Conservation (phyloP, 2,797 vertebrate species). For the Dicrostonyx torquatus region DNA sequence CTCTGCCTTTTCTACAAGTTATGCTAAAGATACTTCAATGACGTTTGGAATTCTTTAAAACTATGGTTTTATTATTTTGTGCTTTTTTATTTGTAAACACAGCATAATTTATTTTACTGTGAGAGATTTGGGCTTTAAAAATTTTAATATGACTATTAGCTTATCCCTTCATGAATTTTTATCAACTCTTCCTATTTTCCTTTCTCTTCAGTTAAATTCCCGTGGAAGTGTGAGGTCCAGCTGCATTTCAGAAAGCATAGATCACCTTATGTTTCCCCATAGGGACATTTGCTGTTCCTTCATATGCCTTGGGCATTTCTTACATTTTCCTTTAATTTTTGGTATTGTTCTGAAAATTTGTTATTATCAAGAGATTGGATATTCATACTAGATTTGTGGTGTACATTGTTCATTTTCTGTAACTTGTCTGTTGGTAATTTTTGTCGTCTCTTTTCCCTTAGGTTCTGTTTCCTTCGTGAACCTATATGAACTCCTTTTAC, state of each 20-base stretch:
- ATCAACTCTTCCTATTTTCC: background rate
- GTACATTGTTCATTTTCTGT: background rate
- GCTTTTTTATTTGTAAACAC: slow-evolving; percentile 9
- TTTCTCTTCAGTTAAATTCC: background rate
- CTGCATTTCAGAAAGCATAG: background rate
- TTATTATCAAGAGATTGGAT: background rate
- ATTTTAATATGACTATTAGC: background rate
- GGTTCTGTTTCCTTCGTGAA: background rate
- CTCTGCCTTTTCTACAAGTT: slow-evolving; percentile 7
- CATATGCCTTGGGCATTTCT: background rate
- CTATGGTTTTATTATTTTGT: background rate
- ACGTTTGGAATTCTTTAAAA: slow-evolving; percentile 37
- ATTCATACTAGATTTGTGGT: background rate
- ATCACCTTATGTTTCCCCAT: background rate
- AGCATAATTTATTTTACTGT: slow-evolving; percentile 31
- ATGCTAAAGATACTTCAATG: background rate
- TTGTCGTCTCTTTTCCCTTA: background rate
- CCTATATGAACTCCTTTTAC: background rate
- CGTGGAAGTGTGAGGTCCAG: background rate
- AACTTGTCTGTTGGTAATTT: background rate
- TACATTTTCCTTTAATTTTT: background rate
- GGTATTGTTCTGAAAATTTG: background rate
- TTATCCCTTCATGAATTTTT: slow-evolving; percentile 9
- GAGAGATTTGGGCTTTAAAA: background rate
- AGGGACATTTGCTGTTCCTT: background rate